Conservation (phyloP, 2,113 vertebrate genomes). For the Furnarius figulus region DNA sequence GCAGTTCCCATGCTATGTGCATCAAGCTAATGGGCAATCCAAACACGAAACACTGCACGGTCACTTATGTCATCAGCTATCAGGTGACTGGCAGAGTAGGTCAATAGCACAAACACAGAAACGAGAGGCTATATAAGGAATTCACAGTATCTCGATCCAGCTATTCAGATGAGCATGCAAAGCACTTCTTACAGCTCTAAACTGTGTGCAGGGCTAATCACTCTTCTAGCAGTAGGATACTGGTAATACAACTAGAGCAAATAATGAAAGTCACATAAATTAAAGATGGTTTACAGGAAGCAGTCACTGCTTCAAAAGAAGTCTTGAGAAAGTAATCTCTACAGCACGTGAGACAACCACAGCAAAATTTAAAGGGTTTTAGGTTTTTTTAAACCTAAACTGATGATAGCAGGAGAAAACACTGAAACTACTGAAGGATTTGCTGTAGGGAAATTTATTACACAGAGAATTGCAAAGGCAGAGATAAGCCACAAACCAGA, state of each 20-base stretch:
- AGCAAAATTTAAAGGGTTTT: neutral
- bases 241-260: neutral
- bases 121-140: neutral
- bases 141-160: neutral
- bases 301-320: neutral
- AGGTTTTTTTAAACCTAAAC: neutral
- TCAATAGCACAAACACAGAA: conserved; percentile 29
- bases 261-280: neutral
- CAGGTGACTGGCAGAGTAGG: conserved; percentile 6
- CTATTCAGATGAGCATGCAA: neutral
- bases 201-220: neutral
- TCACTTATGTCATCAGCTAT: neutral
- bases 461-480: neutral
- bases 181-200: neutral
- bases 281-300: neutral
- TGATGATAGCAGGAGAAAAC: neutral
- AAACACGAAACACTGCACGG: neutral
- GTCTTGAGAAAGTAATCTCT: neutral
- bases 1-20: neutral
- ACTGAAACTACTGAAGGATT: neutral
- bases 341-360: neutral
- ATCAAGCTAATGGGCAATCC: neutral
- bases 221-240: neutral
- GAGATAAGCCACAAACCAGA: neutral
- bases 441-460: neutral